Evolutionary conservation across 2,888 invertebrate genomes (phyloP), one percentile per base, ranked within the genome.

Genomic region (Drosophila subsilvestris): DNA sequence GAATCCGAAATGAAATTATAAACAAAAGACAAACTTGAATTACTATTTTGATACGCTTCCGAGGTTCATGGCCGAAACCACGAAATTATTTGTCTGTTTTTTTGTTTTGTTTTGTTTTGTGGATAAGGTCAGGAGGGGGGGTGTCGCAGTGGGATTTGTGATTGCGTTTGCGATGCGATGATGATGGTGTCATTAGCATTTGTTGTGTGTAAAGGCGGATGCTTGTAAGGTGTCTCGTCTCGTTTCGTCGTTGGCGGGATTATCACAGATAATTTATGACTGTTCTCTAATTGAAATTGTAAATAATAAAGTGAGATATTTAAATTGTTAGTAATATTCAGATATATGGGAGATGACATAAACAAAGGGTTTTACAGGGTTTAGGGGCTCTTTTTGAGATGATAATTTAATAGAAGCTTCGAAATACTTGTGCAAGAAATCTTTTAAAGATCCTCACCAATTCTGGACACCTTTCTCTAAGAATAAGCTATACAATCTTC

Each of bases 31-130:
- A 71, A 57, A 73, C 70, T 72, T 72, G 63, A 72, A 74, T 74
- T 69, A 27, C 27, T 27, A 63, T 65, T 69, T 71, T 54, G 68
- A 70, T 54, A 67, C 67, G 67, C 70, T 72, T 68, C 55, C 55
- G 53, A 74, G 60, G 88, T 85, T 83, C 82, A 87, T 51, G 88
- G 82, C 37, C 79, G 42, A 49, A 70, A 47, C 51, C 59, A 55
- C 63, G 71, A 66, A 59, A 62, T 63, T 60, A 57, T 9, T 25
- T 9, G n/a, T 29, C 45, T 56, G 56, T 44, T 51, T 48, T 47
- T 32, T 22, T 37, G 37, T 27, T 22, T 47, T 32, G 29, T 37
- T 43, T 27, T 22, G 12, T 43, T 71, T 47, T 9, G 14, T 37
- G 14, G 37, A 37, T 37, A 37, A 14, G 6, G 37, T 37, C 14